Evolutionary conservation across 2,113 vertebrate genomes (phyloP).

Genomic region (Todiramphus chloris): DNA sequence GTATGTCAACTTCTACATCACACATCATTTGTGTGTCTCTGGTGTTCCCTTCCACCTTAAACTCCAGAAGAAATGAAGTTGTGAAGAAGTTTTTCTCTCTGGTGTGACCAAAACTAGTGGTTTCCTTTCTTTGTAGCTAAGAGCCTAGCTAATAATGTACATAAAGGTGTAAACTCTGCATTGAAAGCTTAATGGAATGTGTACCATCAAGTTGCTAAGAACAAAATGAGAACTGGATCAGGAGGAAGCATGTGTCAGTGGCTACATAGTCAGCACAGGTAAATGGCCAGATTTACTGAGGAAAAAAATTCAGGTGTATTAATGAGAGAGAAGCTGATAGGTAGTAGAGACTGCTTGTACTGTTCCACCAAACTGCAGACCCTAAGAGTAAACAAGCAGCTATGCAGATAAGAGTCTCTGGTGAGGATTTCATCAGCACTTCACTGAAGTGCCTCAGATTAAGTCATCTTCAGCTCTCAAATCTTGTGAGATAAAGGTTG

Average conservation of each 20-base stretch:
- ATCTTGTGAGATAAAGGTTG: neutral
- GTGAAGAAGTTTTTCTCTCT: neutral
- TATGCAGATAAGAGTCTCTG: neutral
- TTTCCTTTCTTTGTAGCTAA: neutral
- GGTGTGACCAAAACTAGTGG: fast-evolving
- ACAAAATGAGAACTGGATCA: neutral
- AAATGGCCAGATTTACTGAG: neutral
- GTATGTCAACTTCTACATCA: neutral
- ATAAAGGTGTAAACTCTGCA: neutral
- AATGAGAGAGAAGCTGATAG: neutral
- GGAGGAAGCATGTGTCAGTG: neutral
- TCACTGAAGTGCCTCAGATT: neutral
- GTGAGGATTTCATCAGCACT: neutral
- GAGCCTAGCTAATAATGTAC: neutral
- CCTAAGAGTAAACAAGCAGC: neutral
- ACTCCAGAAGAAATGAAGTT: neutral
- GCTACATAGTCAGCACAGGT: neutral
- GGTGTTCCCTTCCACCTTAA: neutral
- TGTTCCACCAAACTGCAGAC: neutral
- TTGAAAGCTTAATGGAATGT: neutral
- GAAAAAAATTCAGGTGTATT: neutral
- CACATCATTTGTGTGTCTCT: fast-evolving
- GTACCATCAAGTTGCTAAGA: neutral
- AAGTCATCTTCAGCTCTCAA: neutral
- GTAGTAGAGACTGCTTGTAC: neutral